A percentile compares a stretch with the other conserved stretches of the same genome.
Conservation (phyloP, 2,888 invertebrate genomes). For the Pseudoips prasinana region DNA sequence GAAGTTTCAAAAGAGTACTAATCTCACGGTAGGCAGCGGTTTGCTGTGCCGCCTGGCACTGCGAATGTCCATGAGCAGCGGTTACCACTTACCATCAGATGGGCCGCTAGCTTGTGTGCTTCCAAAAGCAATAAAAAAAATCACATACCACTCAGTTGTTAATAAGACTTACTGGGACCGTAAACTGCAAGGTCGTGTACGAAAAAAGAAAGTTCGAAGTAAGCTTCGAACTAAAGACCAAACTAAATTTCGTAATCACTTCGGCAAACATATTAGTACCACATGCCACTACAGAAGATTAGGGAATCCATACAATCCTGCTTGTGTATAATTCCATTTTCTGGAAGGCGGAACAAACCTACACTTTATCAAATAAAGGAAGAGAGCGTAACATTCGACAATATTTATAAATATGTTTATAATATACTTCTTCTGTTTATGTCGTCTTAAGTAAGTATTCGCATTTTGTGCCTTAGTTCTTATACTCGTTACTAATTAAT, state of each 20-base stretch:
- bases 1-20: no score
- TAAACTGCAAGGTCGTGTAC: conserved; percentile 60
- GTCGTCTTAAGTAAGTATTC: no score
- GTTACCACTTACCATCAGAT: no score
- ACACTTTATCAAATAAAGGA: conserved; percentile 58
- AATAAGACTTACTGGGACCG: conserved; percentile 38
- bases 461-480: no score
- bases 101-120: no score
- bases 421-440: no score
- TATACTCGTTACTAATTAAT: no score
- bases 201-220: conserved; percentile 76
- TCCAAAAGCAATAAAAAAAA: no score
- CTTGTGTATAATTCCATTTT: conserved; percentile 80
- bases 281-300: conserved; percentile 82
- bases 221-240: conserved; percentile 83
- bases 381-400: conserved; percentile 56
- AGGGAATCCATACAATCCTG: conserved; percentile 81
- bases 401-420: conserved; percentile 48
- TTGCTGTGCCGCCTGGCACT: no score
- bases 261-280: conserved; percentile 83
- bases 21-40: no score
- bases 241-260: conserved; percentile 81
- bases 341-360: conserved; percentile 69
- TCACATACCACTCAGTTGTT: conserved; percentile 43
- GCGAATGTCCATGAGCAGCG: no score